Conservation (phyloP, 2,113 vertebrate species). For the Helogale parvula region DNA sequence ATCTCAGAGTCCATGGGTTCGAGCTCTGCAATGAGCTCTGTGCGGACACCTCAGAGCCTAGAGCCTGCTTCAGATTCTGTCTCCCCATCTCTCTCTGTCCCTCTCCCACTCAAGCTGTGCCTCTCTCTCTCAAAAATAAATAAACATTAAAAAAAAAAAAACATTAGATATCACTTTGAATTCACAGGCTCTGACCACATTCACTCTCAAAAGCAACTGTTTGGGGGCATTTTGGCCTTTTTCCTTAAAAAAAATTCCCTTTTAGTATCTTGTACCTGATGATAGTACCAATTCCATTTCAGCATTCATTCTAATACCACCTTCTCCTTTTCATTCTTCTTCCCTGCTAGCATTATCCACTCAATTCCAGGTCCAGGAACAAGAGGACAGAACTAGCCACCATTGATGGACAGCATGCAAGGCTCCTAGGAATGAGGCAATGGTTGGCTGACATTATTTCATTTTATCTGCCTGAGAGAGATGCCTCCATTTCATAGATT, state of each 20-base stretch:
- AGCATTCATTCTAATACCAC: not conserved
- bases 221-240: not conserved
- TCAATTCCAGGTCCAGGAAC: fast-evolving
- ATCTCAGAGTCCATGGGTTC: no score
- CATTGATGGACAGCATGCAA: fast-evolving
- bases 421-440: not conserved
- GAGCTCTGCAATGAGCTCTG: no score
- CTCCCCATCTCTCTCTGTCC: no score
- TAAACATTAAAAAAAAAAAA: not conserved
- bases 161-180: not conserved
- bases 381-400: no score
- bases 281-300: not conserved
- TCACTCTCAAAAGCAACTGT: not conserved
- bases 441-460: not conserved
- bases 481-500: not conserved
- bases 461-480: not conserved
- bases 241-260: not conserved
- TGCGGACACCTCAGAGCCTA: no score
- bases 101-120: no score
- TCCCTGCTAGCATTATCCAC: not conserved
- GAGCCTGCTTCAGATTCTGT: no score
- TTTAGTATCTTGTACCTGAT: not conserved
- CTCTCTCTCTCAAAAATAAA: no score
- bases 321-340: not conserved
- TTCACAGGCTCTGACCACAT: not conserved